These are phyloP conservation scores for Pheosia tremula DNA, from an alignment of 2,888 invertebrate genomes.

Conservation along the genomic window DNA sequence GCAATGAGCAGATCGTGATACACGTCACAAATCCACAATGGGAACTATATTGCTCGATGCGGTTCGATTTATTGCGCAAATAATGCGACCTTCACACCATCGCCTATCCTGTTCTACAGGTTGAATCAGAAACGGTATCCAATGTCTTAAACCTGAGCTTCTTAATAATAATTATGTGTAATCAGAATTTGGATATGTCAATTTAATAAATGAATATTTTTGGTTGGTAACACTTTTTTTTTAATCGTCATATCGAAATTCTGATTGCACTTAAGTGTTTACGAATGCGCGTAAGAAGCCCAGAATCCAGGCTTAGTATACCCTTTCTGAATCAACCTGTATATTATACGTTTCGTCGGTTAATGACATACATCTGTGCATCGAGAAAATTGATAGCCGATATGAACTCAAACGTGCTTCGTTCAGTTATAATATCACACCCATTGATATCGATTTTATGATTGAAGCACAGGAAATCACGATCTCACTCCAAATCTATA, in stretches of 20 bases:
- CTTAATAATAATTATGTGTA: too few species aligned
- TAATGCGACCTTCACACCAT: conserved; percentile 58
- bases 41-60: conserved; percentile 61
- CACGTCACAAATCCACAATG: conserved; percentile 62
- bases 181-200: too few species aligned
- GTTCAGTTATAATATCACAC: conserved; percentile 24
- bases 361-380: conserved; percentile 25
- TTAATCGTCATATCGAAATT: too few species aligned
- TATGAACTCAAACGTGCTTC: conserved; percentile 19
- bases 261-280: too few species aligned
- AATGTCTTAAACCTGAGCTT: too few species aligned
- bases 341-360: conserved; percentile 31
- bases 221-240: too few species aligned
- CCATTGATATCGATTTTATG: conserved; percentile 23
- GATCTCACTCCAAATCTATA: conserved; percentile 16
- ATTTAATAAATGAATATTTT: too few species aligned
- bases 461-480: conserved; percentile 30
- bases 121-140: too few species aligned
- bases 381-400: conserved; percentile 25
- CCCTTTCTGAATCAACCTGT: too few species aligned
- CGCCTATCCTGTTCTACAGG: conserved; percentile 51
- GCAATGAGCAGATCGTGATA: conserved; percentile 62
- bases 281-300: too few species aligned
- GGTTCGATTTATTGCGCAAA: conserved; percentile 65
- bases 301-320: too few species aligned